phyloP scores from a whole-genome alignment of 2,797 vertebrate genomes.

The Schizothorax lantsangensis region DNA sequence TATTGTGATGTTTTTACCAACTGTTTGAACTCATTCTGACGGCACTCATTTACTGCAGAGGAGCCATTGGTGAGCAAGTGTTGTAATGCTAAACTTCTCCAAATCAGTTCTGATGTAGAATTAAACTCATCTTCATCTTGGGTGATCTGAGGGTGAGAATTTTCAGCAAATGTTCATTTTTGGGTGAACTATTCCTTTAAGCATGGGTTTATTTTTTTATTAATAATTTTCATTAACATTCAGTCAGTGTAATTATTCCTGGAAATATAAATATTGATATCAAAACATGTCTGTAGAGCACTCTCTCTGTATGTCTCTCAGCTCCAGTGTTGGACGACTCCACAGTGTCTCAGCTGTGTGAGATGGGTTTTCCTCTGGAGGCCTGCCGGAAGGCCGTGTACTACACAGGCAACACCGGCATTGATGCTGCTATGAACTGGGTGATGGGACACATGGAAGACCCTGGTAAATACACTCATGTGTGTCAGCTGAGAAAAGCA shows the following conservation, averaged over 20 bases:
- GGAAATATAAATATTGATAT: neutral
- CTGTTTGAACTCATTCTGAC: neutral
- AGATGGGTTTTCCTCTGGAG: slow-evolving; percentile 98
- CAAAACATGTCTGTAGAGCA: neutral
- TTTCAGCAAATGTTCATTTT: neutral
- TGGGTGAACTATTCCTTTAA: neutral
- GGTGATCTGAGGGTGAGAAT: neutral
- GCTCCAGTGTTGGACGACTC: slow-evolving; percentile 96
- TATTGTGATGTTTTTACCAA: neutral
- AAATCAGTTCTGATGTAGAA: neutral
- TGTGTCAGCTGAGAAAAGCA: neutral
- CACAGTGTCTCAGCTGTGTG: slow-evolving; percentile 93
- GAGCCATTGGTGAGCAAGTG: neutral
- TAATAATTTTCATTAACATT: neutral
- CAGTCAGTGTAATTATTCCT: neutral
- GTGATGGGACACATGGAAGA: slow-evolving; percentile 99
- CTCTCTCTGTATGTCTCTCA: slow-evolving; percentile 68
- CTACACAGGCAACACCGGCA: slow-evolving; percentile 96
- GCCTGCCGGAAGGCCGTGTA: slow-evolving; percentile 98
- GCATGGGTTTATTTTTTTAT: neutral
- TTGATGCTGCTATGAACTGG: slow-evolving; percentile 98
- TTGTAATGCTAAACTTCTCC: neutral
- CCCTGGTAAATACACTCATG: slow-evolving; percentile 83
- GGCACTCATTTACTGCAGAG: neutral
- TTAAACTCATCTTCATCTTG: neutral